Percentiles rank a stretch among this genome's conserved stretches.
These are phyloP conservation scores for Geranospiza caerulescens DNA, from an alignment of 2,797 vertebrate species.

Conservation along the genomic window DNA sequence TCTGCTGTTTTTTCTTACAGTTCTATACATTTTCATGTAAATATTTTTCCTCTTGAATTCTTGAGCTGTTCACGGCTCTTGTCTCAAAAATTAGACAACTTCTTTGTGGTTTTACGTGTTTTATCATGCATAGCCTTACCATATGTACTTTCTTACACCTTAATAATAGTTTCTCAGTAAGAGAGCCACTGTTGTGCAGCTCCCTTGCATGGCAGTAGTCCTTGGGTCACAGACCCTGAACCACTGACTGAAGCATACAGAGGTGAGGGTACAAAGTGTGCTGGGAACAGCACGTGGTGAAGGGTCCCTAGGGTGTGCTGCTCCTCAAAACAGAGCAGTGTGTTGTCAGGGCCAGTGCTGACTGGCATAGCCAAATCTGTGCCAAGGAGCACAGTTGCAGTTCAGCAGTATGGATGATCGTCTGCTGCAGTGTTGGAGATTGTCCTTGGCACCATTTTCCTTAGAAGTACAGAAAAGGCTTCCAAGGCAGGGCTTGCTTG, in stretches of 20 bases:
- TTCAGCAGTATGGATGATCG: accelerated
- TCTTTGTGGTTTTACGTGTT: not conserved
- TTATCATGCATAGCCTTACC: not conserved
- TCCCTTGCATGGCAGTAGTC: not conserved
- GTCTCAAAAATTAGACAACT: not conserved
- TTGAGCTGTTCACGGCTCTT: not conserved
- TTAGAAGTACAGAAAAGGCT: not conserved
- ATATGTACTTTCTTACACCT: not conserved
- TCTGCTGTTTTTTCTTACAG: not conserved
- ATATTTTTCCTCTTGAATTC: not conserved
- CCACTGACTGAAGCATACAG: not conserved
- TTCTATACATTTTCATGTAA: not conserved
- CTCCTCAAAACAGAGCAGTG: not conserved
- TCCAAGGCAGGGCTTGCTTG: not conserved
- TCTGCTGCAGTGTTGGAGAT: not conserved
- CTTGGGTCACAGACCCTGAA: not conserved
- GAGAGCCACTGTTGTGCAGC: not conserved
- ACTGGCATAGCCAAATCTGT: not conserved
- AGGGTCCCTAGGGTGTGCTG: not conserved
- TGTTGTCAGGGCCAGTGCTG: not conserved
- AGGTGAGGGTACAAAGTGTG: not conserved
- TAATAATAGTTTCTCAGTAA: not conserved
- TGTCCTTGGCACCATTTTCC: not conserved
- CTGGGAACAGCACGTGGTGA: not conserved
- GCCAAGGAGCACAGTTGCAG: not conserved